These are phyloP conservation scores for Laspeyria flexula DNA, from an alignment of 2,888 invertebrate species.

Conservation along the genomic window DNA sequence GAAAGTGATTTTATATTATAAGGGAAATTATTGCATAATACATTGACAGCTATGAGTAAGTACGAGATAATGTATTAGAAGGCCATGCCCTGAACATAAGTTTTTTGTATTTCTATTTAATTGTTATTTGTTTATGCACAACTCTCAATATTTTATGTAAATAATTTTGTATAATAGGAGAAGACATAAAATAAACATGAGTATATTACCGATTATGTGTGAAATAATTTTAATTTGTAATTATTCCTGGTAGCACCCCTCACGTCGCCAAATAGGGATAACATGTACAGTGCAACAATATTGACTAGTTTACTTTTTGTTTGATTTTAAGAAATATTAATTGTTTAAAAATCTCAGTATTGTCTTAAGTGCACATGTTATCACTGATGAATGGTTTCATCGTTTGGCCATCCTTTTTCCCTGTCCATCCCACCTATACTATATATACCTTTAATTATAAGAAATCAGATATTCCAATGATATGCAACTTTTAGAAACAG, in stretches of 20 bases:
- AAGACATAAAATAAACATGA: conserved; percentile 86
- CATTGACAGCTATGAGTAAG: conserved; percentile 82
- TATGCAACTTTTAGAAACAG: no score
- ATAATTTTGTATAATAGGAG: conserved; percentile 87
- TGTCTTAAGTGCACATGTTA: conserved; percentile 76
- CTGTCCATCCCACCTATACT: conserved; percentile 52
- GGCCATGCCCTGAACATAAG: conserved; percentile 81
- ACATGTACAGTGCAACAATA: conserved; percentile 72
- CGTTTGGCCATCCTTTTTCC: conserved; percentile 72
- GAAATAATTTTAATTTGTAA: conserved; percentile 85
- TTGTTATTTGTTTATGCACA: conserved; percentile 87
- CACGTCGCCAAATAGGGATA: conserved; percentile 84
- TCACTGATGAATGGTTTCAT: conserved; percentile 68
- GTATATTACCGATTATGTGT: conserved; percentile 86
- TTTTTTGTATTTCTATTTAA: conserved; percentile 86
- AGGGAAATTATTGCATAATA: conserved; percentile 83
- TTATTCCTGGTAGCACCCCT: conserved; percentile 87
- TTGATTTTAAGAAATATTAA: conserved; percentile 18
- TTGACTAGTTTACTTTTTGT: conserved; percentile 22
- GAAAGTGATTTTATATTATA: conserved; percentile 85
- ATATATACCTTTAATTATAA: no score
- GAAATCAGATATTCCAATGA: no score
- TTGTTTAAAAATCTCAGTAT: conserved; percentile 20
- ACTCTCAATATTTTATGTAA: conserved; percentile 87
- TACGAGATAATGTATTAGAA: conserved; percentile 79